Conservation (phyloP, 2,888 invertebrate genomes). For the Mycalesis mineus region DNA sequence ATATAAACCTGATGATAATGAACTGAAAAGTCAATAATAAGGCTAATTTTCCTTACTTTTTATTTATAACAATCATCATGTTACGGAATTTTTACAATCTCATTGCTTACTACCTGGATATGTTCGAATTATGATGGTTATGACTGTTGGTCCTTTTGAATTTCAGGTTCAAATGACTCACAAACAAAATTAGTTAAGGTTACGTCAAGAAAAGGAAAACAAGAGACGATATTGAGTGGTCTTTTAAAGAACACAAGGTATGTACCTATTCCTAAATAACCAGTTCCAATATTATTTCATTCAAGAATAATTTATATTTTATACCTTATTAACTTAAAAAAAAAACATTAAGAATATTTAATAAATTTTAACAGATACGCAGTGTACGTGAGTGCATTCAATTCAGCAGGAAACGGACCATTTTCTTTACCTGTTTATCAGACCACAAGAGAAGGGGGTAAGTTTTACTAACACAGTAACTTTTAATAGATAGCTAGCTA, state of each 20-base stretch:
- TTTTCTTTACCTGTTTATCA: constrained; percentile 87
- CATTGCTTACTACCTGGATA: too few species aligned
- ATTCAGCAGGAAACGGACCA: constrained; percentile 90
- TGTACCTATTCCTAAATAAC: too few species aligned
- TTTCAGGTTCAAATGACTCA: constrained; percentile 57
- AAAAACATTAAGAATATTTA: too few species aligned
- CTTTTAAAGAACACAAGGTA: constrained; percentile 77
- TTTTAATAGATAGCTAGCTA: too few species aligned
- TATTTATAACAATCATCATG: too few species aligned
- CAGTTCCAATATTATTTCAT: too few species aligned
- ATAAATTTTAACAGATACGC: constrained; percentile 83
- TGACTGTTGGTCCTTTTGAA: not conserved
- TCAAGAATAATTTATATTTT: too few species aligned
- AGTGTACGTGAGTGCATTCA: constrained; percentile 89
- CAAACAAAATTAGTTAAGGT: constrained; percentile 67
- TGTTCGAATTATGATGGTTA: too few species aligned
- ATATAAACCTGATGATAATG: too few species aligned
- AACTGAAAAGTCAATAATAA: too few species aligned
- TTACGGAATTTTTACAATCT: too few species aligned
- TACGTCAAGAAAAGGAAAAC: constrained; percentile 59
- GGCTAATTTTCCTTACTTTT: too few species aligned
- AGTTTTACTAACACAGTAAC: not conserved
- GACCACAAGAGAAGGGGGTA: constrained; percentile 91
- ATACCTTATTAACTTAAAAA: not conserved
- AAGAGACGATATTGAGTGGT: constrained; percentile 63